A percentile compares a stretch with the other conserved stretches of the same genome.
phyloP scores from a whole-genome alignment of 35 echinoderm and acorn worm genomes.

The Ptychodera flava region DNA sequence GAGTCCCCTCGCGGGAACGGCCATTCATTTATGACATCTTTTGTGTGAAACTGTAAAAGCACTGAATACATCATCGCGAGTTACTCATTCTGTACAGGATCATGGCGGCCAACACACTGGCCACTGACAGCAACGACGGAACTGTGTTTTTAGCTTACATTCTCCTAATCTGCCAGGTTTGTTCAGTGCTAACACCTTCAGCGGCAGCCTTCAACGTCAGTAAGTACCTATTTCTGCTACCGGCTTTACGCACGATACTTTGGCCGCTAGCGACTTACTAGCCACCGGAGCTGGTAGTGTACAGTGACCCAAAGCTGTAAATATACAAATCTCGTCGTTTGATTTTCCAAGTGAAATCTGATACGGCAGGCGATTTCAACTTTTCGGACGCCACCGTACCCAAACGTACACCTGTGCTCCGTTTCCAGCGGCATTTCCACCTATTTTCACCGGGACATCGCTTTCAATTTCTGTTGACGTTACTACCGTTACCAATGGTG shows the following conservation, averaged over 20 bases:
- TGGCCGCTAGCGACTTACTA: too few relatives aligned
- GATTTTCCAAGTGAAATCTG: too few relatives aligned
- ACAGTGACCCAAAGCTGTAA: too few relatives aligned
- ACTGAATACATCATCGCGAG: neutral
- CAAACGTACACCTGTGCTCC: too few relatives aligned
- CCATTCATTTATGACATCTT: neutral
- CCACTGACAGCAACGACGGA: neutral
- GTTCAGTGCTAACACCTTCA: neutral
- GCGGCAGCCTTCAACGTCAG: neutral
- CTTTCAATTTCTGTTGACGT: too few relatives aligned
- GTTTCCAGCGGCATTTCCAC: too few relatives aligned
- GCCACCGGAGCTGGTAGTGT: too few relatives aligned
- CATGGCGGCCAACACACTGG: neutral
- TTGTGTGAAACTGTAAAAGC: neutral
- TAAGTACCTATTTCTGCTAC: neutral
- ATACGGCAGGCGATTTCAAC: too few relatives aligned
- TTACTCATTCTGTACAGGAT: neutral
- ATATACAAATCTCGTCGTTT: too few relatives aligned
- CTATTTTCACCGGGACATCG: too few relatives aligned
- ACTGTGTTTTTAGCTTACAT: neutral
- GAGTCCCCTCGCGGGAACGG: neutral
- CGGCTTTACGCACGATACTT: neutral
- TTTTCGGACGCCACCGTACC: too few relatives aligned
- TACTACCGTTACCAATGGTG: too few relatives aligned
- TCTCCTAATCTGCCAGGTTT: neutral